Conservation (phyloP, 2,888 invertebrate species). For the Lacanobia oleracea region DNA sequence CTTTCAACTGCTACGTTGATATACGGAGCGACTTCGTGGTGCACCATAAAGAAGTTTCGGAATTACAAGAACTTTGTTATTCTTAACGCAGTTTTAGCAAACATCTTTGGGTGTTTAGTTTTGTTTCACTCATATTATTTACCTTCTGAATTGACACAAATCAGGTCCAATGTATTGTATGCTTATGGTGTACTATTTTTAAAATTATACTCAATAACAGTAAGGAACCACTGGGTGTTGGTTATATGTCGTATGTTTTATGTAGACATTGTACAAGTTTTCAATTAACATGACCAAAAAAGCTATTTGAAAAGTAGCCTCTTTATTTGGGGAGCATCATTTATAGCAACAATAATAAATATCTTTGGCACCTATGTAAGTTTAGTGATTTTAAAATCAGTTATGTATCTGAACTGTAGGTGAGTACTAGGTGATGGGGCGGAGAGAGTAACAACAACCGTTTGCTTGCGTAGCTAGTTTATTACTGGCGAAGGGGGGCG, state of each 20-base stretch:
- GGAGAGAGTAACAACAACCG: no score
- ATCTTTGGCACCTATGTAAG: not conserved
- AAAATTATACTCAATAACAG: not conserved
- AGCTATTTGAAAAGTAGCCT: conserved; percentile 9
- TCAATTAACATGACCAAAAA: not conserved
- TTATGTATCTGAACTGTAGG: no score
- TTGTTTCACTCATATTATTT: not conserved
- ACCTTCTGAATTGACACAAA: not conserved
- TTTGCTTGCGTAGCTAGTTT: no score
- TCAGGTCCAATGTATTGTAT: not conserved
- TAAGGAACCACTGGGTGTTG: not conserved
- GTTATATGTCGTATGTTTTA: conserved; percentile 13
- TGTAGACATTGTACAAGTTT: conserved; percentile 19
- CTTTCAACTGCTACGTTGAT: not conserved
- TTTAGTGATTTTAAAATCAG: not conserved
- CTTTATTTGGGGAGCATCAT: conserved; percentile 7
- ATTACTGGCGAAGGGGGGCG: no score
- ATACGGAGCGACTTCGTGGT: conserved; percentile 12
- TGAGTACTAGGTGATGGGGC: no score
- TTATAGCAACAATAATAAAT: not conserved
- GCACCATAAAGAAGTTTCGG: not conserved
- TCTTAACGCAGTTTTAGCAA: conserved; percentile 1
- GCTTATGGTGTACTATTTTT: not conserved
- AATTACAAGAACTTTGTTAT: conserved; percentile 16
- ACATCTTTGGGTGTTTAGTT: not conserved